These are phyloP conservation scores for Vanacampus margaritifer DNA, from an alignment of 2,113 vertebrate genomes.

Conservation along the genomic window DNA sequence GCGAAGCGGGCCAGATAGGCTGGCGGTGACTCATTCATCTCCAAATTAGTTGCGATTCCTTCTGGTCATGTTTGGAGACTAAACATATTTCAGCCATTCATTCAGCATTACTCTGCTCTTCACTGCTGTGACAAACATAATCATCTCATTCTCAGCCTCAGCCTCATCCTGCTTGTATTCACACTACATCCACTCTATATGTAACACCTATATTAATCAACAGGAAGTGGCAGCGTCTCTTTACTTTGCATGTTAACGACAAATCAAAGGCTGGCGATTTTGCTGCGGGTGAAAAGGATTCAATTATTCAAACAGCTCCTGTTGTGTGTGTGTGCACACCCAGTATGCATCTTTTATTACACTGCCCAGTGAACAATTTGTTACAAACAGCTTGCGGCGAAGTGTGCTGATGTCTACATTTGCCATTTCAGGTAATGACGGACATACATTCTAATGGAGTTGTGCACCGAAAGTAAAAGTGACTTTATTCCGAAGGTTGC, in stretches of 20 bases:
- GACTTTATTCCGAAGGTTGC: slow-evolving; percentile 3
- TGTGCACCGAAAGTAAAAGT: not conserved
- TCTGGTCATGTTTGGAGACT: slow-evolving; percentile 34
- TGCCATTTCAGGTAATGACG: slow-evolving; percentile 12
- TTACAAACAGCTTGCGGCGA: slow-evolving; percentile 26
- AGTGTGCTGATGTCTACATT: slow-evolving; percentile 11
- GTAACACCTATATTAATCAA: slow-evolving; percentile 35
- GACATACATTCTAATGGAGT: not conserved
- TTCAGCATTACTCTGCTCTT: slow-evolving; percentile 15
- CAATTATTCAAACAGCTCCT: slow-evolving; percentile 50
- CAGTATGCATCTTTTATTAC: slow-evolving; percentile 37
- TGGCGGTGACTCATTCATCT: slow-evolving; percentile 43
- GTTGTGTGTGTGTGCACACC: slow-evolving; percentile 21
- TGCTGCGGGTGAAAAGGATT: slow-evolving; percentile 17
- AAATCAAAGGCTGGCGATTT: slow-evolving; percentile 36
- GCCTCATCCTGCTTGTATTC: slow-evolving; percentile 4
- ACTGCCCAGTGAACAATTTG: slow-evolving; percentile 20
- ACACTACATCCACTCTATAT: slow-evolving; percentile 6
- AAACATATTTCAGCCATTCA: slow-evolving; percentile 20
- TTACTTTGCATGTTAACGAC: slow-evolving; percentile 38
- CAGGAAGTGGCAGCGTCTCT: slow-evolving; percentile 15
- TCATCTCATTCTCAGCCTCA: not conserved
- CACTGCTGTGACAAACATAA: not conserved
- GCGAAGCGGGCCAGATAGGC: slow-evolving; percentile 13
- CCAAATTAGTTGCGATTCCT: slow-evolving; percentile 46